Evolutionary conservation across 2,888 invertebrate genomes (phyloP), one percentile per base, ranked within the genome.

Genomic region (Girardia tigrina): DNA sequence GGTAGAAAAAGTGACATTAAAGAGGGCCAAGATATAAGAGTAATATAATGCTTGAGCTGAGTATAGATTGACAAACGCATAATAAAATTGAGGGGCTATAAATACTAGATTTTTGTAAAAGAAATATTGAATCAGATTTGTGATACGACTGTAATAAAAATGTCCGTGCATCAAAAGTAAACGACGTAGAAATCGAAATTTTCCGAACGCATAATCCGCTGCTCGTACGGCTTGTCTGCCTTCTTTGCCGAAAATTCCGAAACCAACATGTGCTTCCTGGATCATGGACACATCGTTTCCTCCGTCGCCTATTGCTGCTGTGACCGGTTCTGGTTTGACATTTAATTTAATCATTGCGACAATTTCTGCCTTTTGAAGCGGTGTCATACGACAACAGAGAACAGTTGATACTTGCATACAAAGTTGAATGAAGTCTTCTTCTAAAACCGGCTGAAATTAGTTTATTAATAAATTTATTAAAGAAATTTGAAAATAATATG

Each of bases 281-380:
- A 95, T 94, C 95, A 95, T 95, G 42, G 93, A 92, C 42, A 95
- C 94, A 84, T 95, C 95, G 84, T 95, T 95, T 71, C 94, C 95
- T 0, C 95, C 95, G 82, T 95, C 95, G 0, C 95, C 95, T 73
- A 95, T 91, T 0, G 95, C 93, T 0, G 94, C 94, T 0, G 92
- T 93, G 70, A 90, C 88, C 0, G 93, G 91, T 71, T 78, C 87
- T 86, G 8, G 85, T 16, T 26, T 56, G 85, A 6, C 86, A 85
- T 78, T 79, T 20, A 84, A 84, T 82, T 90, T 90, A 78, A 95
- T 89, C 83, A 95, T 82, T 76, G 89, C 89, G 4, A 95, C 94
- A 81, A 92, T 88, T 87, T 90, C 88, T 80, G 90, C 91, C 83
- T 93, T 93, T 83, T 93, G 93, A 79, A 93, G 86, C 0, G 93